Percentiles rank a stretch among this genome's conserved stretches.
Evolutionary conservation across 2,888 invertebrate species (phyloP).

Genomic region (Calliopum simillimum): DNA sequence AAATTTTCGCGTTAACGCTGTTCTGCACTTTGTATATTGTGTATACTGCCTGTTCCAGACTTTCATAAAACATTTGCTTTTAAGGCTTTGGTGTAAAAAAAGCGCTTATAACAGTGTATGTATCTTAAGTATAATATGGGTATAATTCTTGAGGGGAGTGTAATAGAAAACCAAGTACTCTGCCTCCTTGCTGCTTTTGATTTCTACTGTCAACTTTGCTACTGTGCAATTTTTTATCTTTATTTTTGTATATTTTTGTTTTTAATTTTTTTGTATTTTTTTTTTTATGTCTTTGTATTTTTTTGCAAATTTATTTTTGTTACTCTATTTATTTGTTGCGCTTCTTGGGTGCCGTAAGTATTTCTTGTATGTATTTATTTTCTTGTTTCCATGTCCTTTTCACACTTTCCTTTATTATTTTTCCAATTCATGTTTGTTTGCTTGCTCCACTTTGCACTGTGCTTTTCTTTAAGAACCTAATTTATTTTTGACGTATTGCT

Average conservation of each 20-base stretch:
- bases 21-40: too few species aligned
- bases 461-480: slow-evolving; percentile 2
- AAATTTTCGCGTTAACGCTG: too few species aligned
- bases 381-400: neutral
- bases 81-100: too few species aligned
- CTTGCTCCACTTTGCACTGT: slow-evolving; percentile 11
- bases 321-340: slow-evolving; percentile 13
- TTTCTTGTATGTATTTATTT: neutral
- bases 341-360: neutral
- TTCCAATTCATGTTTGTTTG: neutral
- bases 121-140: too few species aligned
- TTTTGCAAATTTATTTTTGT: neutral
- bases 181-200: neutral
- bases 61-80: too few species aligned
- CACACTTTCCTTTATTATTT: too few species aligned
- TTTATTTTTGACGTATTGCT: slow-evolving; percentile 20
- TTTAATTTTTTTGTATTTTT: neutral
- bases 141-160: too few species aligned
- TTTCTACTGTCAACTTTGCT: neutral
- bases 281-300: too few species aligned
- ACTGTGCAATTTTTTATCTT: neutral
- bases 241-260: neutral
- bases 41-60: too few species aligned
- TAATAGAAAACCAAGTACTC: too few species aligned
- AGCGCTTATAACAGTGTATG: too few species aligned